A percentile compares a stretch with the other conserved stretches of the same genome.
Evolutionary conservation across 2,888 invertebrate species (phyloP).

Genomic region (Hirtodrosophila confusa): DNA sequence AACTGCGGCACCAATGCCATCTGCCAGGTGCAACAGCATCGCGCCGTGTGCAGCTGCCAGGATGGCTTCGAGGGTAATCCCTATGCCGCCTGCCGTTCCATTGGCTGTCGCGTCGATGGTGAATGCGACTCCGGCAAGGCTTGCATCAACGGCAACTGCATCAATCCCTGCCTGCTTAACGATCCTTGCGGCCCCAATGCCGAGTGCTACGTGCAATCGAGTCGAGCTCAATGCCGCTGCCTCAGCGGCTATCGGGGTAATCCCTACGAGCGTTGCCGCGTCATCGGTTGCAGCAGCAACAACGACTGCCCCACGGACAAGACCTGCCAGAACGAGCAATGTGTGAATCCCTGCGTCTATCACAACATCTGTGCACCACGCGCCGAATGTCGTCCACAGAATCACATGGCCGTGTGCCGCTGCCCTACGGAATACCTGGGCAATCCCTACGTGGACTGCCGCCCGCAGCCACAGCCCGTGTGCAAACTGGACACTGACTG

Average conservation of each 20-base stretch:
- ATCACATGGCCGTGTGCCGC: conserved; percentile 93
- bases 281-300: conserved; percentile 93
- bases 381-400: conserved; percentile 92
- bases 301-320: conserved; percentile 94
- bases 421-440: conserved; percentile 91
- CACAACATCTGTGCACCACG: conserved; percentile 90
- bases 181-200: conserved; percentile 93
- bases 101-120: conserved; percentile 92
- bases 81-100: conserved; percentile 90
- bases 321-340: conserved; percentile 93
- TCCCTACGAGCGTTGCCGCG: conserved; percentile 89
- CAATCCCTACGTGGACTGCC: conserved; percentile 92
- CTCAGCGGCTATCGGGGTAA: conserved; percentile 92
- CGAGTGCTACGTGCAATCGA: conserved; percentile 91
- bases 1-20: conserved; percentile 93
- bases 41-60: conserved; percentile 93
- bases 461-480: conserved; percentile 89
- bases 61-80: conserved; percentile 95
- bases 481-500: conserved; percentile 94
- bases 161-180: conserved; percentile 92
- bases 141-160: conserved; percentile 93
- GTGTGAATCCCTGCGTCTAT: conserved; percentile 92
- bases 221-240: conserved; percentile 91
- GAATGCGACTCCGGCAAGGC: conserved; percentile 93
- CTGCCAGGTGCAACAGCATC: conserved; percentile 92